Conservation (phyloP, 2,797 vertebrate genomes). For the Lagodon rhomboides region DNA sequence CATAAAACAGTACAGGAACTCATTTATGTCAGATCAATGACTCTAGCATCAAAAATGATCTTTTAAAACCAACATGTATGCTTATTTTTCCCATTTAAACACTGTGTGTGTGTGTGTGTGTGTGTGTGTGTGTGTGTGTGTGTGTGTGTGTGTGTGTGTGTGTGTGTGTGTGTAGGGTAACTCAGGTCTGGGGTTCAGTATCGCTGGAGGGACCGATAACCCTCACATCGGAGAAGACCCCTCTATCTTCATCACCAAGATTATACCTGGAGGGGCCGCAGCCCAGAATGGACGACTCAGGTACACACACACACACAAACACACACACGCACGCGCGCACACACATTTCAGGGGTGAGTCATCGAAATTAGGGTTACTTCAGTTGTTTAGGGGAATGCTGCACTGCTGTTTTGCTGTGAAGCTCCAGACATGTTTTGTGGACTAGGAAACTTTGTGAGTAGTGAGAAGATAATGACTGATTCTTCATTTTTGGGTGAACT, state of each 20-base stretch:
- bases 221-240: slow-evolving; percentile 98
- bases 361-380: no score
- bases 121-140: slow-evolving; percentile 15
- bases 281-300: slow-evolving; percentile 96
- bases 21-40: not conserved
- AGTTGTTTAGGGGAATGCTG: no score
- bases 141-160: slow-evolving; percentile 11
- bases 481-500: no score
- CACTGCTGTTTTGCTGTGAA: no score
- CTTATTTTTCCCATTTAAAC: slow-evolving; percentile 10
- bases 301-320: slow-evolving; percentile 76
- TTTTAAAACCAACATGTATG: not conserved
- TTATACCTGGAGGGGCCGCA: slow-evolving; percentile 96
- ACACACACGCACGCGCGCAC: not conserved
- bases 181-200: slow-evolving; percentile 98
- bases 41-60: not conserved
- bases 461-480: no score
- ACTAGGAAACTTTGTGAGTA: no score
- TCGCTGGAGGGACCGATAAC: slow-evolving; percentile 97
- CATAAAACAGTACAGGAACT: not conserved
- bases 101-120: not conserved
- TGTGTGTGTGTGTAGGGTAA: slow-evolving; percentile 87
- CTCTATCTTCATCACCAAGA: slow-evolving; percentile 99
- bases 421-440: no score
- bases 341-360: not conserved